Percentiles rank a stretch among this genome's conserved stretches.
These are phyloP conservation scores for Rhinichthys klamathensis DNA, from an alignment of 2,113 vertebrate genomes.

Conservation along the genomic window DNA sequence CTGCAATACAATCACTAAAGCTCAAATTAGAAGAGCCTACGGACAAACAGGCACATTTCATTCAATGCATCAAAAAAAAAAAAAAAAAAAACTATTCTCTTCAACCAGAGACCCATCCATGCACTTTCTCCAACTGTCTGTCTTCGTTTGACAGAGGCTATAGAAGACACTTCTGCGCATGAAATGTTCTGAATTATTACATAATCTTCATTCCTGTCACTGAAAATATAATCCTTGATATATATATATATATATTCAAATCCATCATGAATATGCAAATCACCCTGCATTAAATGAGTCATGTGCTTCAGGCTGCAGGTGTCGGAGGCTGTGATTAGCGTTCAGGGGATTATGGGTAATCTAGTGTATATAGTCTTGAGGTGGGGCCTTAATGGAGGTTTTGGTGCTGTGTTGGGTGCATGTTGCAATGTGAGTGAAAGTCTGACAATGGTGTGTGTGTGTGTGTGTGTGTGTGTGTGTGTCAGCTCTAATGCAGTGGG, in stretches of 20 bases:
- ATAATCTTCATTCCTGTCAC: conserved; percentile 14
- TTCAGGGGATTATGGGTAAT: conserved; percentile 29
- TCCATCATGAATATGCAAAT: conserved; percentile 10
- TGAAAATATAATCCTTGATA: not conserved
- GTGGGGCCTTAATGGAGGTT: conserved; percentile 15
- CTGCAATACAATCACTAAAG: not conserved
- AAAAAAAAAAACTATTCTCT: too few species aligned
- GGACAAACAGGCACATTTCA: not conserved
- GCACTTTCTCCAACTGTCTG: not conserved
- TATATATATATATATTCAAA: conserved; percentile 21
- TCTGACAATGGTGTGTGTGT: conserved; percentile 15
- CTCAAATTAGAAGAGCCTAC: not conserved
- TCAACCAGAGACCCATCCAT: not conserved
- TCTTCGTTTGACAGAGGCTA: not conserved
- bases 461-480: not conserved
- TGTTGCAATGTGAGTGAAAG: conserved; percentile 8
- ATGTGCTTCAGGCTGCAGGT: conserved; percentile 24
- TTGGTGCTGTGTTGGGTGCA: not conserved
- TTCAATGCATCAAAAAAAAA: not conserved
- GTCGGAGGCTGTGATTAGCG: conserved; percentile 15
- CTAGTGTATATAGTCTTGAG: conserved; percentile 15
- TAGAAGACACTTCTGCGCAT: not conserved
- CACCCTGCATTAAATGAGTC: not conserved
- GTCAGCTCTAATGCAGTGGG: not conserved
- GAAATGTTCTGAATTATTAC: not conserved